Percentiles rank a stretch among this genome's conserved stretches.
Evolutionary conservation across 2,113 vertebrate species (phyloP).

Genomic region (Lagopus leucura): DNA sequence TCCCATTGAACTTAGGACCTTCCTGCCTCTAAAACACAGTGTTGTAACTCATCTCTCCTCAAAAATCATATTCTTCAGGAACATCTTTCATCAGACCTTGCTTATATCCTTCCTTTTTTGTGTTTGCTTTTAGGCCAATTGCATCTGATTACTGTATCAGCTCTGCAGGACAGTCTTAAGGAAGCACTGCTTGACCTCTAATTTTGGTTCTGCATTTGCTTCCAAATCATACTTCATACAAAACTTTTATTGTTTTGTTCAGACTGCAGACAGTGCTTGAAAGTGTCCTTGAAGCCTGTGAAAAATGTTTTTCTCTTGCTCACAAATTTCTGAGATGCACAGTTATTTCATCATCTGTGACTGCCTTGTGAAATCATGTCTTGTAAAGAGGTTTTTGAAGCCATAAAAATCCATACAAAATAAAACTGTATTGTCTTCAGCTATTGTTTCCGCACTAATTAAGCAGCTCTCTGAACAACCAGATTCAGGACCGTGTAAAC

Average conservation of each 20-base stretch:
- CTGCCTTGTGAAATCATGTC: conserved; percentile 42
- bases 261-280: conserved; percentile 44
- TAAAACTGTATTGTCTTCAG: conserved; percentile 22
- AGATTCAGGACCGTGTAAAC: conserved; percentile 45
- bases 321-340: conserved; percentile 44
- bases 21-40: conserved; percentile 55
- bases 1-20: conserved; percentile 59
- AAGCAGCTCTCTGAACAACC: conserved; percentile 59
- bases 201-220: conserved; percentile 37
- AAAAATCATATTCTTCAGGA: conserved; percentile 34
- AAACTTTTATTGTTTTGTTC: conserved; percentile 48
- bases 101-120: conserved; percentile 35
- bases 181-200: conserved; percentile 49
- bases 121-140: neutral
- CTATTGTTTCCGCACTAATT: conserved; percentile 68
- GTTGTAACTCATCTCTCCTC: conserved; percentile 19
- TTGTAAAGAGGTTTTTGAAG: conserved; percentile 26
- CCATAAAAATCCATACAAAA: conserved; percentile 7
- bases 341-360: conserved; percentile 35
- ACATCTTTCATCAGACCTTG: conserved; percentile 8
- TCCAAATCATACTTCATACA: conserved; percentile 55
- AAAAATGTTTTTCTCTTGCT: conserved; percentile 18
- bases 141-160: neutral
- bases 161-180: conserved; percentile 14
- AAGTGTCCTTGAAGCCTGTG: conserved; percentile 46